A percentile compares a stretch with the other conserved stretches of the same genome.
phyloP scores from a whole-genome alignment of 2,113 vertebrate species.

The Ifrita kowaldi region DNA sequence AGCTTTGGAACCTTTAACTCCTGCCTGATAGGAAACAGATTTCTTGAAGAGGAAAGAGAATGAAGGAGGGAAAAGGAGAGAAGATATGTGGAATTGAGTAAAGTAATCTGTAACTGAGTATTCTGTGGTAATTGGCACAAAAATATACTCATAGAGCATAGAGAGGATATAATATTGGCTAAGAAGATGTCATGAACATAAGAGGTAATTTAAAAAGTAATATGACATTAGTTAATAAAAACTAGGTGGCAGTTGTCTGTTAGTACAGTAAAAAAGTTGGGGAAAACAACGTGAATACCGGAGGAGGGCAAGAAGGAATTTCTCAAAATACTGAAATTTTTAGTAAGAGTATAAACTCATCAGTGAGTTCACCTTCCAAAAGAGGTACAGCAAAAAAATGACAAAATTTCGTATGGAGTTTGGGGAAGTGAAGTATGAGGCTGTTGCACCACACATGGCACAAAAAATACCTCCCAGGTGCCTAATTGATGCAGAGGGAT shows the following conservation, averaged over 20 bases:
- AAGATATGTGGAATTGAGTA: neutral
- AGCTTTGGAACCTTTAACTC: neutral
- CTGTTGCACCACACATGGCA: neutral
- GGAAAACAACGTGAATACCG: neutral
- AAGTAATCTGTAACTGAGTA: neutral
- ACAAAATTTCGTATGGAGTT: neutral
- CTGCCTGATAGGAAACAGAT: neutral
- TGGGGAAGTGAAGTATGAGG: neutral
- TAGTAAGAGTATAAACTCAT: neutral
- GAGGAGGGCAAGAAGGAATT: neutral
- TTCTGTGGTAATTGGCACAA: neutral
- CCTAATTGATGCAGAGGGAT: neutral
- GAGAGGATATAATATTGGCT: neutral
- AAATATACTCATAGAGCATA: neutral
- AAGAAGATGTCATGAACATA: neutral
- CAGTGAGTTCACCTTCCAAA: neutral
- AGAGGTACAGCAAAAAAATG: neutral
- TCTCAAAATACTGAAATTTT: neutral
- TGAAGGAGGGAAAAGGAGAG: neutral
- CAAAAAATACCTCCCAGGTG: neutral
- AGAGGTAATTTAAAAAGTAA: neutral
- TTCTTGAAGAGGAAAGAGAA: neutral
- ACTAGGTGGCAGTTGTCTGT: neutral
- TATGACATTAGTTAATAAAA: neutral
- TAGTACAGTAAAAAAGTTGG: neutral